phyloP scores from a whole-genome alignment of 1,140 invertebrate genomes.

The Brachionus sp. region DNA sequence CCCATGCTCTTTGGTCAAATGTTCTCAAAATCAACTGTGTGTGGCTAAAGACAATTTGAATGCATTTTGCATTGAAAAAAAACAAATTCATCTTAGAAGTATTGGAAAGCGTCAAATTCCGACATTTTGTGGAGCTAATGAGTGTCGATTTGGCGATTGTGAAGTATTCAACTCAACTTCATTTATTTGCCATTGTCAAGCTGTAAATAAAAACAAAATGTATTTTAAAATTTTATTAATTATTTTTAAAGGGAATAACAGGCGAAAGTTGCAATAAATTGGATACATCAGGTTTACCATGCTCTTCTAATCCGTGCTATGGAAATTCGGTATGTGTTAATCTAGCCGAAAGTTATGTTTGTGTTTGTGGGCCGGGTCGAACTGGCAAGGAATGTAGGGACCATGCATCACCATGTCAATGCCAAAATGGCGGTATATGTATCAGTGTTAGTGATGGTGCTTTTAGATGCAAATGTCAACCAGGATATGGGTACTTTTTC shows the following conservation, averaged over 20 bases:
- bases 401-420: conserved; percentile 41
- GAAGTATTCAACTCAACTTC: conserved; percentile 28
- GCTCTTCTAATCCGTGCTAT: conserved; percentile 37
- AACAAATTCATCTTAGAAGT: background rate
- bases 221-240: background rate
- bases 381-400: conserved; percentile 30
- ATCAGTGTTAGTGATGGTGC: background rate
- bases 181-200: conserved; percentile 32
- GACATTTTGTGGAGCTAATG: conserved; percentile 21
- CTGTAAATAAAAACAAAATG: background rate
- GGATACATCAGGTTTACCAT: background rate
- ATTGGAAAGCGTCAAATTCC: conserved; percentile 5
- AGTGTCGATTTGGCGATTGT: conserved; percentile 43
- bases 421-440: conserved; percentile 35
- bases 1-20: background rate
- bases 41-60: conserved; percentile 2
- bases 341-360: conserved; percentile 7
- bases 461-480: conserved; percentile 5
- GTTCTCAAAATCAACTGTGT: background rate
- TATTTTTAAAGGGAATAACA: background rate
- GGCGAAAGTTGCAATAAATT: conserved; percentile 34
- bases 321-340: conserved; percentile 35
- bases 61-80: background rate
- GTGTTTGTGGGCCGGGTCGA: conserved; percentile 36
- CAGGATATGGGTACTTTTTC: conserved; percentile 21